Percentiles rank a stretch among this genome's conserved stretches.
phyloP scores from a whole-genome alignment of 2,113 vertebrate genomes.

The Neogobius melanostomus region DNA sequence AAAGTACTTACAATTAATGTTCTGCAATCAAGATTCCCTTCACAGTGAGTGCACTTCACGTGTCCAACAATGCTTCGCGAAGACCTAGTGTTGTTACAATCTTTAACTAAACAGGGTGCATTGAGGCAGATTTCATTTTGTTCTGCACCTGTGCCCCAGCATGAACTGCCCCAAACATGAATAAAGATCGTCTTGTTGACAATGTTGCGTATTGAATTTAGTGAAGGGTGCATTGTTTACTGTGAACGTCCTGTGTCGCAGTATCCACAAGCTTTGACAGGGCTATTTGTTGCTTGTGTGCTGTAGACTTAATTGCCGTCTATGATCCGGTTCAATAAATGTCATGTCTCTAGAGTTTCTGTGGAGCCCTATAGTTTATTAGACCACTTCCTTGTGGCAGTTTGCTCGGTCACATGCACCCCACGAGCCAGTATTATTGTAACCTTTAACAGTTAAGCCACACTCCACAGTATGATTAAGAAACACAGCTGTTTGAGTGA shows the following conservation, averaged over 20 bases:
- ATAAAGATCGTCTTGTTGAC: slow-evolving; percentile 53
- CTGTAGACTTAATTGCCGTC: neutral
- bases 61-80: too few species aligned
- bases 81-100: too few species aligned
- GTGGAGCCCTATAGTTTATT: neutral
- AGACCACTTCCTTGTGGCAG: slow-evolving; percentile 9
- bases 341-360: slow-evolving; percentile 3
- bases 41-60: too few species aligned
- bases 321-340: neutral
- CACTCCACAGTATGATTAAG: neutral
- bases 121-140: neutral
- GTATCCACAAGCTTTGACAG: neutral
- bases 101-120: neutral
- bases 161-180: slow-evolving; percentile 46
- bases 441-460: slow-evolving; percentile 14
- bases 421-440: slow-evolving; percentile 26
- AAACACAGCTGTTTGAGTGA: neutral
- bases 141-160: slow-evolving; percentile 29
- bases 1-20: too few species aligned
- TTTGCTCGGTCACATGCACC: slow-evolving; percentile 37
- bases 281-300: neutral
- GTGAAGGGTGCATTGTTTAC: slow-evolving; percentile 50
- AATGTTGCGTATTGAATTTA: slow-evolving; percentile 27
- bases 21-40: too few species aligned
- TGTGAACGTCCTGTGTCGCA: slow-evolving; percentile 27